Evolutionary conservation across 2,888 invertebrate species (phyloP), one percentile per base, ranked within the genome.

Genomic region (Allolobophora icterica): DNA sequence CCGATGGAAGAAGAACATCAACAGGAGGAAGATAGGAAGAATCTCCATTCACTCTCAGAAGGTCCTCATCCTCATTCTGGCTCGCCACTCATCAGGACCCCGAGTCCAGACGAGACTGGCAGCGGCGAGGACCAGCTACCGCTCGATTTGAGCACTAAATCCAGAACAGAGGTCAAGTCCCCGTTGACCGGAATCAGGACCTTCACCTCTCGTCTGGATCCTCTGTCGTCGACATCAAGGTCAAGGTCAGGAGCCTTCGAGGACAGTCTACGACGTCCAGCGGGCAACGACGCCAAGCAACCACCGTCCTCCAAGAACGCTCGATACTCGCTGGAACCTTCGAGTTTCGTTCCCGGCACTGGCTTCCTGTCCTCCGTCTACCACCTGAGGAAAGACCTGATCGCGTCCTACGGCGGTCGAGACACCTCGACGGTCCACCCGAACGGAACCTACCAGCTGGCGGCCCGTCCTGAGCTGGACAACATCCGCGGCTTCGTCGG

Each of bases 401-500:
- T 90, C 42, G 40, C 45, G 35, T 21, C 92, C 90, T 45, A 58
- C 87, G 40, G 30, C 58, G 42, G 84, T 33, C 33, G 84, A 13
- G 34, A n/a, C n/a, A 30, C 42, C 83, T 42, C 89, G 38, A n/a
- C 52, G 52, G 17, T n/a, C 89, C 89, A 89, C 45, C 45, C 40
- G n/a, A 45, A n/a, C 19, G n/a, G 45, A 11, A 13, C 33, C 30
- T n/a, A 30, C 89, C 17, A 42, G 33, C 45, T 17, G 17, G 15
- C 34, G 33, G 33, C 15, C 1, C 24, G 34, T 33, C 84, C 84
- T 1, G 84, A 84, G 84, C 52, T 52, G 84, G 34, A 35, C 71
- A 38, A 58, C 90, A 34, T 35, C 71, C 34, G 34, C 2, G 90
- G 90, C 83, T 58, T 40, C 90, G 83, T 90, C 83, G 58, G 83